phyloP scores from a whole-genome alignment of 2,797 vertebrate genomes.

The Chelon auratus region DNA sequence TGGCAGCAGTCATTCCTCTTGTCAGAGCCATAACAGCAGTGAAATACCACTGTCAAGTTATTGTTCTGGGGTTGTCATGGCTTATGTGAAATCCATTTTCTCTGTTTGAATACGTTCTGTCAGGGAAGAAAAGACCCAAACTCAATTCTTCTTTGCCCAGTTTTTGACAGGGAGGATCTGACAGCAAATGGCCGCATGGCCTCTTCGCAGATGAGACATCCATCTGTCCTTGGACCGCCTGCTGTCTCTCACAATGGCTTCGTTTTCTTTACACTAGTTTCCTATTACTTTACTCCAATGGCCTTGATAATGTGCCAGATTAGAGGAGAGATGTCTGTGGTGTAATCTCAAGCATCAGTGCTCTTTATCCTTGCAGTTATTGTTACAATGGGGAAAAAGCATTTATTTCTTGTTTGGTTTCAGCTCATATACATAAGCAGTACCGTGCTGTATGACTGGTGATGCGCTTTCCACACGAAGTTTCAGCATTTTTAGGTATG shows the following conservation, averaged over 20 bases:
- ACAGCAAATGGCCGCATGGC: constrained; percentile 66
- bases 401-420: neutral
- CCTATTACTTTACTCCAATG: constrained; percentile 19
- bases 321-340: constrained; percentile 1
- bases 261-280: constrained; percentile 36
- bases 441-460: neutral
- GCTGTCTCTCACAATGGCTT: constrained; percentile 45
- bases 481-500: constrained; percentile 13
- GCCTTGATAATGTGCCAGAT: constrained; percentile 40
- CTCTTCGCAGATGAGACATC: constrained; percentile 64
- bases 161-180: constrained; percentile 72
- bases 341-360: constrained; percentile 1
- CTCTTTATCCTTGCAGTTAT: neutral
- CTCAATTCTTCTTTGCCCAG: constrained; percentile 56
- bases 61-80: constrained; percentile 70
- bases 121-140: constrained; percentile 63
- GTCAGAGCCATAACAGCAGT: constrained; percentile 55
- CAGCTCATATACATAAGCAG: constrained; percentile 4
- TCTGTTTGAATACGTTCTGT: constrained; percentile 76
- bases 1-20: constrained; percentile 51
- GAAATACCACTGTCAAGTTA: constrained; percentile 75
- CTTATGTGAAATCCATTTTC: constrained; percentile 78
- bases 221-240: constrained; percentile 63
- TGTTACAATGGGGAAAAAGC: neutral
- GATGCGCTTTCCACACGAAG: constrained; percentile 1